Evolutionary conservation across 2,888 invertebrate species (phyloP), one percentile per base, ranked within the genome.

Genomic region (Nomada lathburiana): DNA sequence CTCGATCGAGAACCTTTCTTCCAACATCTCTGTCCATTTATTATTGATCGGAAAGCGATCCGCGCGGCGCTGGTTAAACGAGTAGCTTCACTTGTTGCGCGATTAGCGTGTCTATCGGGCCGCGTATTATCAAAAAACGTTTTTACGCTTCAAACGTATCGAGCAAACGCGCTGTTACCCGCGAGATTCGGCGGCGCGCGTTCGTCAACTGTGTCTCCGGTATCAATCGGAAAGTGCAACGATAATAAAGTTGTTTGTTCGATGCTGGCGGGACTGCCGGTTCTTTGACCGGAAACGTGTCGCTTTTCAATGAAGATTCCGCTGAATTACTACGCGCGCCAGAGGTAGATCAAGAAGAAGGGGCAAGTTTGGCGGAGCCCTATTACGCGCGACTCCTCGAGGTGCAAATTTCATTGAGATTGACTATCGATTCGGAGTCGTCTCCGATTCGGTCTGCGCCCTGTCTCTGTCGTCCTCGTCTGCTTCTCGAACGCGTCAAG

Each of bases 391-490:
- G 78, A 75, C 82, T 87, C 84, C 86, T 88, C 88, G 87, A 88
- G 86, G 88, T 88, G 88, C 83, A 86, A 88, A 88, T 88, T 88
- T 88, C 86, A 88, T 88, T 87, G 82, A 86, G 87, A 88, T 88
- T 84, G 88, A 79, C 86, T 88, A 88, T 88, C 88, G 88, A 88
- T 87, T 87, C 84, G 83, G 11, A 29, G 70, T 68, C 77, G 80
- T 67, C 76, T 72, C 55, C 63, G 65, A 67, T 81, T 67, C 68
- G 47, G 57, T 60, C 42, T 63, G 52, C 26, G 50, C 36, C 60
- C 44, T n/a, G 16, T 50, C 20, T 73, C 70, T 53, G 50, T 60
- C 68, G 26, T 13, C 18, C 26, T 64, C 63, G 16, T 9, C 18
- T 57, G 60, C 42, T 36, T 44, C 71, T 53, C 26, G 26, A 44